Base-by-base conservation (phyloP, 2,113 vertebrate genomes). In the Corapipo altera region DNA sequence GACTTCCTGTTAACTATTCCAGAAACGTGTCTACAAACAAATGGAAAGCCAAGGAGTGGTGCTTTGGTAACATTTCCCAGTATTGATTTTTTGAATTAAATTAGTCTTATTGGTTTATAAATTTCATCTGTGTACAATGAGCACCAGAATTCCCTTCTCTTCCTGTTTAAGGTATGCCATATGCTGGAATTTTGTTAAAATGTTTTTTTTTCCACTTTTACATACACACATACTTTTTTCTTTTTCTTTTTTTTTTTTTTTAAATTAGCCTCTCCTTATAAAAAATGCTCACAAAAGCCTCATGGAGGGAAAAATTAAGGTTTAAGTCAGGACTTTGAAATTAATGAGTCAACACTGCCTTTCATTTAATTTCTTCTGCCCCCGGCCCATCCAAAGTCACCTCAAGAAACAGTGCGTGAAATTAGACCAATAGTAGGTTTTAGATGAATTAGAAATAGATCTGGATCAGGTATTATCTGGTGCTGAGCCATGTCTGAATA, bases 401-500 rank as follows among this genome's bases (percentile, higher is more conserved):
- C 85, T 64, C 44, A 72, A 83, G 80, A 89, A 81, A 83, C 54
- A 64, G 70, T 82, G 46, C 6, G 0, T 93, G 89, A 91, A 93
- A 90, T 93, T 69, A 84, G 66, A 16, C 51, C 88, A 88, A 77
- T 77, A 91, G 74, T 23, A 81, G 72, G 74, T 89, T 78, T 93
- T 71, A 64, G 49, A n/a, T 73, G 48, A 89, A 92, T 80, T 66
- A 84, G 46, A 49, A 54, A 81, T 86, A 64, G 73, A 58, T 78
- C 77, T 85, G 94, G 64, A 84, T 88, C 91, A 89, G 87, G 79
- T 95, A 88, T 88, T 92, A 71, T 69, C 43, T 96, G 95, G 88
- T 96, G 85, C 78, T 90, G 85, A 94, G 88, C 76, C 82, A 93
- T 58, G 69, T 91, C 64, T 77, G 76, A 94, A 86, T 94, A 30